Evolutionary conservation across 2,888 invertebrate genomes (phyloP).

Genomic region (Ophion obscuratus): DNA sequence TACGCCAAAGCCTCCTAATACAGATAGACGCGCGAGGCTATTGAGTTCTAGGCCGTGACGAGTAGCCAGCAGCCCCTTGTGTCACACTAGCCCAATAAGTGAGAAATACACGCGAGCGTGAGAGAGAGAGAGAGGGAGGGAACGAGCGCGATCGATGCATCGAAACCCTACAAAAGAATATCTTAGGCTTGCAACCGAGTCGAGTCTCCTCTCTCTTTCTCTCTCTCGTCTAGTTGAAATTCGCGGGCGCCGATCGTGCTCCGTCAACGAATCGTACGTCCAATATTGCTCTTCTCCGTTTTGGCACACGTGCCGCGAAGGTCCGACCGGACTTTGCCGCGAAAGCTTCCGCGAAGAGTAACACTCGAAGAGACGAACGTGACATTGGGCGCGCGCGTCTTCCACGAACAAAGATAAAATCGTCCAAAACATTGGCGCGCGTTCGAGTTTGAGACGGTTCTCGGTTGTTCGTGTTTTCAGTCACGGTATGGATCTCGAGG

Average conservation of each 20-base stretch:
- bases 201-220: conserved; percentile 37
- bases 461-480: conserved; percentile 69
- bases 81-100: conserved; percentile 83
- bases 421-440: too few species aligned
- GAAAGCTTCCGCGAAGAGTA: too few species aligned
- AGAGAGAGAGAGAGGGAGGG: conserved; percentile 61
- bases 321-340: too few species aligned
- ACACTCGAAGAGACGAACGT: too few species aligned
- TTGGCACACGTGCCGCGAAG: too few species aligned
- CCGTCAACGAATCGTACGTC: not conserved
- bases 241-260: not conserved
- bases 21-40: conserved; percentile 47
- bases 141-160: conserved; percentile 81
- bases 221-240: conserved; percentile 62
- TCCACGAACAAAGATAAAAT: not conserved
- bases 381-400: too few species aligned
- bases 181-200: conserved; percentile 25
- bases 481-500: conserved; percentile 81
- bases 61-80: conserved; percentile 67
- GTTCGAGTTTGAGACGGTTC: not conserved
- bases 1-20: not conserved
- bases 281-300: not conserved
- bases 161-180: conserved; percentile 82
- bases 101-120: not conserved
- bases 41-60: conserved; percentile 81